phyloP scores from a whole-genome alignment of 2,797 vertebrate species.

The Ctenochaetus hawaiiensis region DNA sequence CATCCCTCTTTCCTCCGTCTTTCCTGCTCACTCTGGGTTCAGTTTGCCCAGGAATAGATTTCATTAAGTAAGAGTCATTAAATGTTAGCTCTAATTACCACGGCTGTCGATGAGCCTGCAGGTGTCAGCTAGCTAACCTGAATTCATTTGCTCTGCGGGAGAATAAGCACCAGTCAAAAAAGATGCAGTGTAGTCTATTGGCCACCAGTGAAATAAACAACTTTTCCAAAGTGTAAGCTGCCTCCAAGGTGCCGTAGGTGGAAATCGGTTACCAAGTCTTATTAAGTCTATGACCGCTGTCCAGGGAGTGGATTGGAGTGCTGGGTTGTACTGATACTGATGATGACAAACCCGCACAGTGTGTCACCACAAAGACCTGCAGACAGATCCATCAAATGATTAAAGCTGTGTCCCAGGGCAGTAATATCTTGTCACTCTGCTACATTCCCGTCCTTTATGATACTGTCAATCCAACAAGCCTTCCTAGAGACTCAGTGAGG shows the following conservation, averaged over 20 bases:
- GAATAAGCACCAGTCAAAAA: constrained; percentile 38
- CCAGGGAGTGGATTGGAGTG: constrained; percentile 50
- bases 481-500: constrained; percentile 36
- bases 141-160: constrained; percentile 66
- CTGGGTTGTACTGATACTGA: constrained; percentile 39
- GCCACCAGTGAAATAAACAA: constrained; percentile 55
- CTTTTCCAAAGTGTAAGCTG: constrained; percentile 42
- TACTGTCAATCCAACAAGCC: constrained; percentile 53
- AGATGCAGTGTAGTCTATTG: constrained; percentile 21
- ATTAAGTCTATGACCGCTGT: constrained; percentile 51
- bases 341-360: constrained; percentile 55
- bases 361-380: constrained; percentile 64
- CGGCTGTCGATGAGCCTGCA: constrained; percentile 91
- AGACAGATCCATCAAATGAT: constrained; percentile 72
- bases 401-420: constrained; percentile 57
- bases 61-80: constrained; percentile 98
- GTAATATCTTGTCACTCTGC: constrained; percentile 59
- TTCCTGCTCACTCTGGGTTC: constrained; percentile 81
- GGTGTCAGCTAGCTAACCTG: constrained; percentile 88
- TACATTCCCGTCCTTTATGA: constrained; percentile 60
- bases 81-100: constrained; percentile 96
- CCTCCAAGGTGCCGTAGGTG: constrained; percentile 46
- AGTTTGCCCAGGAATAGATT: constrained; percentile 90
- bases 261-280: constrained; percentile 52
- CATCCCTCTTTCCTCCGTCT: constrained; percentile 35